Percentiles rank a stretch among this genome's conserved stretches.
Conservation (phyloP, 1,140 invertebrate species). For the Charaxes varanes region DNA sequence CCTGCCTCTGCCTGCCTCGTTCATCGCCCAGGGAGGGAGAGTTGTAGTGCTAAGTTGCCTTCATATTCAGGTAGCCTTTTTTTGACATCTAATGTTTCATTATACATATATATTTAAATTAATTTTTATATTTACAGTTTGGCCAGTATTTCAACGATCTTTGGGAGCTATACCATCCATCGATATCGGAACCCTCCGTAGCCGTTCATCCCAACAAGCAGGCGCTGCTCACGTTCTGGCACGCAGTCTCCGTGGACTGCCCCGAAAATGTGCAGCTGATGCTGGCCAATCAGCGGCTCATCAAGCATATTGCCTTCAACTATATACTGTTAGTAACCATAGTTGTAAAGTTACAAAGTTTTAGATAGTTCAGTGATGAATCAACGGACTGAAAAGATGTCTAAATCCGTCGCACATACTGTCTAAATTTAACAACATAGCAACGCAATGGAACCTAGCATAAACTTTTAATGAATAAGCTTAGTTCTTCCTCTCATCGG, state of each 20-base stretch:
- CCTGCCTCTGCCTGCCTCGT: no score
- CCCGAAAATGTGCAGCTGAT: conserved; percentile 93
- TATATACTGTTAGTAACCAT: conserved; percentile 90
- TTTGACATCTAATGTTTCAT: no score
- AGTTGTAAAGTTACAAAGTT: background rate
- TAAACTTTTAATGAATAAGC: no score
- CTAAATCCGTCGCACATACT: no score
- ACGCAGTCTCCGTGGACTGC: conserved; percentile 92
- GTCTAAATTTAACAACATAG: no score
- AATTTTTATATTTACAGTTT: conserved; percentile 74
- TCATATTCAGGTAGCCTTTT: no score
- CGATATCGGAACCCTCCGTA: conserved; percentile 95
- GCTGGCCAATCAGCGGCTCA: conserved; percentile 87
- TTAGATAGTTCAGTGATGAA: conserved; percentile 3
- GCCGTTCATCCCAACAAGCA: conserved; percentile 97
- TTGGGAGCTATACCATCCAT: conserved; percentile 95
- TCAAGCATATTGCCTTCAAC: conserved; percentile 96
- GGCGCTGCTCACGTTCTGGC: conserved; percentile 93
- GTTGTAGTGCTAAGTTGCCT: no score
- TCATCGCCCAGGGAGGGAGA: no score
- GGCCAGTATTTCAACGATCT: conserved; percentile 92
- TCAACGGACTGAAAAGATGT: no score
- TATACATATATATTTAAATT: no score
- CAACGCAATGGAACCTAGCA: no score
- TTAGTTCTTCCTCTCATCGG: no score